Conservation (phyloP, 2,888 invertebrate species). For the Amiota mariae region DNA sequence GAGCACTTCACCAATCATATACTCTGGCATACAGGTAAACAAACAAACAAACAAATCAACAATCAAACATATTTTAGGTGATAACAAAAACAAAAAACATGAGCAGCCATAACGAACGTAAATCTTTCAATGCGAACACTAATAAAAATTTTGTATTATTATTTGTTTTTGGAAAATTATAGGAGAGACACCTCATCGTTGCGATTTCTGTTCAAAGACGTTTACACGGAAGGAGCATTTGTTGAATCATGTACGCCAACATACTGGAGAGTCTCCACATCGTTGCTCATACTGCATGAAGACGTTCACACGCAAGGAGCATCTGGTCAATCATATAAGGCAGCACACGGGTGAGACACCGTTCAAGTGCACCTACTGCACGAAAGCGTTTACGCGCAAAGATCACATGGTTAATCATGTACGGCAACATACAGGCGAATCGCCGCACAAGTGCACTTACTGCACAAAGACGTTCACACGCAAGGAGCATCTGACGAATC, state of each 20-base stretch:
- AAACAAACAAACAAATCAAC: no score
- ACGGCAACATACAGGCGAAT: slow-evolving; percentile 86
- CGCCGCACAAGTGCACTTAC: slow-evolving; percentile 89
- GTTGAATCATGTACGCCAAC: slow-evolving; percentile 87
- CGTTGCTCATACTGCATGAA: slow-evolving; percentile 89
- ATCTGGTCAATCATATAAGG: slow-evolving; percentile 87
- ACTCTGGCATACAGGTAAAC: slow-evolving; percentile 87
- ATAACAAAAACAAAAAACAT: slow-evolving; percentile 4
- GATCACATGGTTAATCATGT: slow-evolving; percentile 85
- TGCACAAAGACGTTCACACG: slow-evolving; percentile 87
- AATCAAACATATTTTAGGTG: no score
- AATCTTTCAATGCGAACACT: background rate
- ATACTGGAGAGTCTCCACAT: slow-evolving; percentile 89
- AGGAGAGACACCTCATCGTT: slow-evolving; percentile 88
- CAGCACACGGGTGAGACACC: slow-evolving; percentile 91
- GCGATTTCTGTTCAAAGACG: slow-evolving; percentile 89
- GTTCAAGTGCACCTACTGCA: slow-evolving; percentile 87
- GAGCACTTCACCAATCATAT: slow-evolving; percentile 93
- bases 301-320: slow-evolving; percentile 91
- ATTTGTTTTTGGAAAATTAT: slow-evolving; percentile 14
- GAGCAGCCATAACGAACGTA: slow-evolving; percentile 60
- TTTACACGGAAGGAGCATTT: slow-evolving; percentile 91
- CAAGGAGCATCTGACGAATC: slow-evolving; percentile 89
- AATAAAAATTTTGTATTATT: background rate
- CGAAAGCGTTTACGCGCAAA: slow-evolving; percentile 88